Base-by-base conservation (phyloP, 2,113 vertebrate species). In the Tauraco erythrolophus region DNA sequence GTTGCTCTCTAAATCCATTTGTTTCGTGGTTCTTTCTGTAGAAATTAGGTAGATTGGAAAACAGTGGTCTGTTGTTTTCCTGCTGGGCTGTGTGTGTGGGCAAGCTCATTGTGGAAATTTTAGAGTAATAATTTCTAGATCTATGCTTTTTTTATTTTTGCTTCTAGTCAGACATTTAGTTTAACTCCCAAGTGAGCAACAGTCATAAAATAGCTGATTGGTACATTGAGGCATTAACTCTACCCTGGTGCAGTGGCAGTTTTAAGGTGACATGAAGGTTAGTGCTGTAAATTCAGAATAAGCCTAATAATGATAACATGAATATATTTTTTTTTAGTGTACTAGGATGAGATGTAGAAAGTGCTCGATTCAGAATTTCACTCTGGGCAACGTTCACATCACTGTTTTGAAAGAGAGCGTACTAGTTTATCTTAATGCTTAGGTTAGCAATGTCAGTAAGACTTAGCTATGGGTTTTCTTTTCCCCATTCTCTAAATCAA, bases 301-400 rank as follows among this genome's bases (percentile, higher is more conserved):
- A 92, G 10, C 19, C 14, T 68, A 45, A 3, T 48, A 43, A 60
- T 41, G 6, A 46, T 10, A 61, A 53, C 51, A 61, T 60, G 22
- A 69, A n/a, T 65, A 33, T 57, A 5, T 45, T 25, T 46, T 8
- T 11, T 72, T 37, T 58, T 23, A 6, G 19, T 46, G 16, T 82
- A 6, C 12, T 60, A 11, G 51, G 30, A 37, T 84, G 17, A 91
- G 35, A 27, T 53, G 28, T 56, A 78, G 60, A 51, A 75, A 17
- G 16, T 54, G 6, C 13, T 75, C 1, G 2, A 2, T 64, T 56
- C 53, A 48, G 5, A 41, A 0, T 60, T 74, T 77, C 5, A 22
- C 7, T 64, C 35, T 22, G 19, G 19, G 39, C n/a, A 50, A 4
- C n/a, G 19, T 71, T 66, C 9, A 41, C 6, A 1, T 48, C 53